Evolutionary conservation across 2,888 invertebrate species (phyloP).

Genomic region (Lamellibrachia columna): DNA sequence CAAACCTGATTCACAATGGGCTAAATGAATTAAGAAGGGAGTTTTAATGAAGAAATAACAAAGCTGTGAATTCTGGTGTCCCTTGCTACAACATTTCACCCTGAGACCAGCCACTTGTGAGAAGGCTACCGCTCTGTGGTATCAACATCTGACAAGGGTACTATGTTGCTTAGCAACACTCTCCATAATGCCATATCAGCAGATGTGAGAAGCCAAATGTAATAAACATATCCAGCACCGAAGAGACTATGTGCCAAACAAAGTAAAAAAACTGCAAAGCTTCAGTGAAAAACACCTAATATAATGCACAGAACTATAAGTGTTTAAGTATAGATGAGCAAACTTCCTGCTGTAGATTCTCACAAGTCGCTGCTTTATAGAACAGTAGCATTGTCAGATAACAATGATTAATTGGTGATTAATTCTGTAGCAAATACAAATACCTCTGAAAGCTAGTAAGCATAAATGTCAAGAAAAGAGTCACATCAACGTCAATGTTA

Average conservation of each 20-base stretch:
- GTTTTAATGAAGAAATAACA: background rate
- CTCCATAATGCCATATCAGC: background rate
- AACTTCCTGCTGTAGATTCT: slow-evolving; percentile 7
- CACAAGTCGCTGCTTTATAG: background rate
- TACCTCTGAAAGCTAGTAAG: no score
- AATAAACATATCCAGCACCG: background rate
- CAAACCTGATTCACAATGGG: no score
- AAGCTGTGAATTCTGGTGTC: background rate
- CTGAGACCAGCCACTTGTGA: background rate
- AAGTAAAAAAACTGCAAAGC: background rate
- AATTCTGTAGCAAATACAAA: no score
- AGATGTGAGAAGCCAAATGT: background rate
- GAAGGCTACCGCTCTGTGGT: background rate
- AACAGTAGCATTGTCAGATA: no score
- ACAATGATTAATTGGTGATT: no score
- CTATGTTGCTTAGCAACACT: background rate
- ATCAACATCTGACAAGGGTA: background rate
- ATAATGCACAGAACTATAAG: background rate
- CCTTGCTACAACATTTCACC: background rate
- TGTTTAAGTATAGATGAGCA: background rate
- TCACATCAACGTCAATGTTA: no score
- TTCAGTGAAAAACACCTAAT: background rate
- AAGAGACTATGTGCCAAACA: background rate
- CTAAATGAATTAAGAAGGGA: no score
- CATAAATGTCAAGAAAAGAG: no score